Percentiles rank a stretch among this genome's conserved stretches.
phyloP scores from a whole-genome alignment of 2,113 vertebrate species.

The Rissa tridactyla region DNA sequence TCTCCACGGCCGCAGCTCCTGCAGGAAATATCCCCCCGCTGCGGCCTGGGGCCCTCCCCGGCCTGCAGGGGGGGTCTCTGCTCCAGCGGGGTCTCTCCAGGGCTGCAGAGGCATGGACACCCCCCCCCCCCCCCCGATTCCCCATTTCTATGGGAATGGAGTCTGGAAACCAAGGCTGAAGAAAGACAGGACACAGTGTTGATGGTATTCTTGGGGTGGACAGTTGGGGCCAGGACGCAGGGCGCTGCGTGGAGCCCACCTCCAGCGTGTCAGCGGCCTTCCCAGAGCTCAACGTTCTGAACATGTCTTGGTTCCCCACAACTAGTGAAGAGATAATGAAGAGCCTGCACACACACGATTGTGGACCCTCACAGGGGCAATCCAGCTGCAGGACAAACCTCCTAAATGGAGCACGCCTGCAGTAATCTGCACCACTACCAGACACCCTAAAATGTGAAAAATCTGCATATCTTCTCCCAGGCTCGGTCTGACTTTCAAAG shows the following conservation, averaged over 20 bases:
- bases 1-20: no score
- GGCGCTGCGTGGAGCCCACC: not conserved
- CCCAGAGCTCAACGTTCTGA: not conserved
- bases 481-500: not conserved
- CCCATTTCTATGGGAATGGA: not conserved
- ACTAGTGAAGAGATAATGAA: not conserved
- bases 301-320: not conserved
- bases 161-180: not conserved
- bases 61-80: no score
- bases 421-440: not conserved
- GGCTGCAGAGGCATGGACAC: not conserved
- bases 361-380: not conserved
- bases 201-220: not conserved
- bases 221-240: not conserved
- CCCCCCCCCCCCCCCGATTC: accelerated
- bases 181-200: not conserved
- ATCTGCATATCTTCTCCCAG: not conserved
- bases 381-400: not conserved
- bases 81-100: no score
- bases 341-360: not conserved
- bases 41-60: no score
- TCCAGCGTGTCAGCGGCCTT: not conserved
- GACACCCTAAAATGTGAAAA: not conserved
- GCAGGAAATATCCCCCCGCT: no score
- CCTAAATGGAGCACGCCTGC: not conserved